phyloP scores from a whole-genome alignment of 1,140 invertebrate species.

The Neodiprion pinetum region DNA sequence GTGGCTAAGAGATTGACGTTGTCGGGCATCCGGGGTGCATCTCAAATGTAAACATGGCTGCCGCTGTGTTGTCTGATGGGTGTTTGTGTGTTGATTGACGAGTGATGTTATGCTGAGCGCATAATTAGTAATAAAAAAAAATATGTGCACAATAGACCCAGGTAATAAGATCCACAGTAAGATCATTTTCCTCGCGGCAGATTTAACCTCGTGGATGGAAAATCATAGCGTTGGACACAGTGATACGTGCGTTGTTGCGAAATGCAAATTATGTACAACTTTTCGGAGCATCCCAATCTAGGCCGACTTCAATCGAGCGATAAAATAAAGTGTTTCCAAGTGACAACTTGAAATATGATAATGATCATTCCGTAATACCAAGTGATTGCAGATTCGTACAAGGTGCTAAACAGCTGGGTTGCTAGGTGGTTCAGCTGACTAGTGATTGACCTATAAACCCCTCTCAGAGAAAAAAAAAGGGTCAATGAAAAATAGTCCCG shows the following conservation, averaged over 20 bases:
- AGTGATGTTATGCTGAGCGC: constrained; percentile 24
- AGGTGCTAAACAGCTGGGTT: constrained; percentile 33
- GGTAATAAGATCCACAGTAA: constrained; percentile 30
- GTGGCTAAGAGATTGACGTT: constrained; percentile 12
- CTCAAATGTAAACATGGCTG: constrained; percentile 52
- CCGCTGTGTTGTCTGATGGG: constrained; percentile 42
- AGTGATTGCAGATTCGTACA: constrained; percentile 11
- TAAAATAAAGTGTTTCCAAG: constrained; percentile 15
- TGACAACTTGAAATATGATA: constrained; percentile 20
- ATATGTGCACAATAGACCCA: constrained; percentile 43
- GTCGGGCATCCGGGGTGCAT: constrained; percentile 28
- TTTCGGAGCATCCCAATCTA: constrained; percentile 1
- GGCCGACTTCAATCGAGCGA: neutral
- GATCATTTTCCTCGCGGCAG: neutral
- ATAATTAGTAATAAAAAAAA: constrained; percentile 32
- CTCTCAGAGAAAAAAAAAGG: neutral
- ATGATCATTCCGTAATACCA: constrained; percentile 5
- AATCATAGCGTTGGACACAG: constrained; percentile 17
- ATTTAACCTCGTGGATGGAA: neutral
- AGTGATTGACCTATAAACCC: constrained; percentile 15
- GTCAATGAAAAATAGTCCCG: neutral
- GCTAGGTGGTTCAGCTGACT: constrained; percentile 33
- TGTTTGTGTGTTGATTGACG: constrained; percentile 36
- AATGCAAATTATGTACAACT: constrained; percentile 12
- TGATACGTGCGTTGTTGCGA: constrained; percentile 15